Base-by-base conservation (phyloP, 2,113 vertebrate species). In the Calidris pygmaea region DNA sequence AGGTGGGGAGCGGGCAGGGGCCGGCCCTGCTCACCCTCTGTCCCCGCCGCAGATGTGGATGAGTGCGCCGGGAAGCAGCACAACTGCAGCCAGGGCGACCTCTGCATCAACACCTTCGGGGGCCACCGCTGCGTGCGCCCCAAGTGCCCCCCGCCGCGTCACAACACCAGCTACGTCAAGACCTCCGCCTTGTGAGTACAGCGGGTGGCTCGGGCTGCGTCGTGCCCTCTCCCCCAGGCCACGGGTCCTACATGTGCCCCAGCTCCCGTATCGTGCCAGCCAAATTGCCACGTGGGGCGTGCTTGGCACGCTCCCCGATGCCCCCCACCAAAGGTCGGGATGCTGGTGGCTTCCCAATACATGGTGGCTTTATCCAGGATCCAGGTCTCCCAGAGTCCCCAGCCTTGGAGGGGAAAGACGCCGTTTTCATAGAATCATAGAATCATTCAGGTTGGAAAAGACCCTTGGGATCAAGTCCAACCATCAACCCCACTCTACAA, bases 41-140 rank as follows among this genome's bases (percentile, higher is more conserved):
- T 45, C 45, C 65, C 43, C 24, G 10, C 67, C 8, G 5, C 93
- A 99, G 99, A 99, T 0, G 97, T 99, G 52, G 98, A 99, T 37
- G 99, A 99, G 85, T 99, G 99, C 8, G 13, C 97, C 1, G 92
- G 83, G 37, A 97, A 98, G 92, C 98, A 98, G 90, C 98, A 98
- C 96, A 98, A 98, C 96, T 99, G 99, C 97, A 98, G 95, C 32
- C 98, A 96, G 27, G 98, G 98, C 0, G 98, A 98, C 52, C 96
- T 97, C 32, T 99, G 99, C 84, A 95, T 99, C 77, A 99, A 99
- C 80, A 98, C 98, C 21, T 99, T 98, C 0, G 99, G 99, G 26
- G 98, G 98, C 13, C 98, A 99, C 96, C 98, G 97, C 65, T 99
- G 99, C 1, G 96, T 98, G 68, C 98, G 50, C 17, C 98, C 99